phyloP scores from a whole-genome alignment of 2,113 vertebrate species.

The Bufo bufo region DNA sequence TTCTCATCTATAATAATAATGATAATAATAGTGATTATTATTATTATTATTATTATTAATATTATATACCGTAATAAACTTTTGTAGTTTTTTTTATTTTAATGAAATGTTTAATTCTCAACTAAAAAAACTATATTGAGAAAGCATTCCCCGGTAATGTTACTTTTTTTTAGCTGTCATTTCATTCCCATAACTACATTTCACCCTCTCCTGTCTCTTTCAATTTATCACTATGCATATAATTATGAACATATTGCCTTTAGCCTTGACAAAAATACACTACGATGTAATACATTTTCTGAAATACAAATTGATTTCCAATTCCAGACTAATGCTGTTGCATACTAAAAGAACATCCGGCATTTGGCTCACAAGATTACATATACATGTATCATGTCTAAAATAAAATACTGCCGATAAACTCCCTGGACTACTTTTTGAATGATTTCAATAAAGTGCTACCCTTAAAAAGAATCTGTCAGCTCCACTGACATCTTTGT shows the following conservation, averaged over 20 bases:
- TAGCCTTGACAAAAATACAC: constrained; percentile 20
- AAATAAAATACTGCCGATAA: neutral
- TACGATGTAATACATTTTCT: constrained; percentile 15
- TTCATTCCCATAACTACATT: constrained; percentile 15
- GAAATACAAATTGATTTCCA: constrained; percentile 38
- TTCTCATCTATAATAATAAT: too few relatives aligned
- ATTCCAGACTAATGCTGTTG: neutral
- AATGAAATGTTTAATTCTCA: neutral
- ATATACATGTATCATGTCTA: neutral
- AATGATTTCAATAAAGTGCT: too few relatives aligned
- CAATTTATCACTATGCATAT: constrained; percentile 35
- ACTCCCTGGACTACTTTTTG: neutral
- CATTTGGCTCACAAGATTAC: neutral
- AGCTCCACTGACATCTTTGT: too few relatives aligned
- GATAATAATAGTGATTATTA: too few relatives aligned
- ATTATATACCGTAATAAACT: too few relatives aligned
- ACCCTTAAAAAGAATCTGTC: too few relatives aligned
- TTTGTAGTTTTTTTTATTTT: neutral
- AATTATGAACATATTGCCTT: constrained; percentile 42
- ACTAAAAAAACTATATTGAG: neutral
- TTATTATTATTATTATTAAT: too few relatives aligned
- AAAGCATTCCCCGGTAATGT: neutral
- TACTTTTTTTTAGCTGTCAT: constrained; percentile 11
- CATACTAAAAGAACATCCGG: neutral
- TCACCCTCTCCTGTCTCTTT: constrained; percentile 23